phyloP scores from a whole-genome alignment of 2,888 invertebrate genomes.

The Eugnorisma glareosa region DNA sequence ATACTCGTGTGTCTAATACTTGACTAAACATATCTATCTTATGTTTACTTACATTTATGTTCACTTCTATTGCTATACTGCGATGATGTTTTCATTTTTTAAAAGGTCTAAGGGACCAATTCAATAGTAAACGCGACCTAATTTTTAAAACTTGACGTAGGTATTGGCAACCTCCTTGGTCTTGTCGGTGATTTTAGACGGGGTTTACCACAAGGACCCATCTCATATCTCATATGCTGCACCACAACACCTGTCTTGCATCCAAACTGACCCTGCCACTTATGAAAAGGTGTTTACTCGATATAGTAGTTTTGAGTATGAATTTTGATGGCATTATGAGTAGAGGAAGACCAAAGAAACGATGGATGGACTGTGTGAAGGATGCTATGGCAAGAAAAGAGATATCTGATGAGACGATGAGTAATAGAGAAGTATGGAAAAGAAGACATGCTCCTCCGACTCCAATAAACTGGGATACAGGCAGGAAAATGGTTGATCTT shows the following conservation, averaged over 20 bases:
- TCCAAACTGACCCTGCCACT: background rate
- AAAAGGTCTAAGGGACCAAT: background rate
- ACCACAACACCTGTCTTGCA: background rate
- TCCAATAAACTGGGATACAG: too few relatives aligned
- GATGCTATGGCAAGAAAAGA: too few relatives aligned
- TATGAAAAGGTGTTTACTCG: background rate
- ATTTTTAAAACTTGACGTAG: background rate
- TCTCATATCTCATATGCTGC: background rate
- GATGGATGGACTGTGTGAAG: too few relatives aligned
- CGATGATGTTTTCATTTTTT: background rate
- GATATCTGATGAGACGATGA: too few relatives aligned
- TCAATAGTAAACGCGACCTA: background rate
- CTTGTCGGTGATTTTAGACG: background rate
- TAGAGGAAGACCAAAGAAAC: too few relatives aligned
- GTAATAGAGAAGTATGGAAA: too few relatives aligned
- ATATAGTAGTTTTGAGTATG: too few relatives aligned
- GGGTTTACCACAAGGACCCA: background rate
- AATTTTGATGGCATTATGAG: too few relatives aligned
- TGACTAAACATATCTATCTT: background rate
- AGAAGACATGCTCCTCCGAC: too few relatives aligned
- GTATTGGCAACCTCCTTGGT: background rate
- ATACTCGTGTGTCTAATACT: slow-evolving; percentile 3
- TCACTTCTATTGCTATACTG: background rate
- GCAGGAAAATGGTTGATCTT: too few relatives aligned
- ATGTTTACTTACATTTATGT: background rate